Evolutionary conservation across 53 echinoderm and acorn worm species (phyloP).

Genomic region (Henricia sp.): DNA sequence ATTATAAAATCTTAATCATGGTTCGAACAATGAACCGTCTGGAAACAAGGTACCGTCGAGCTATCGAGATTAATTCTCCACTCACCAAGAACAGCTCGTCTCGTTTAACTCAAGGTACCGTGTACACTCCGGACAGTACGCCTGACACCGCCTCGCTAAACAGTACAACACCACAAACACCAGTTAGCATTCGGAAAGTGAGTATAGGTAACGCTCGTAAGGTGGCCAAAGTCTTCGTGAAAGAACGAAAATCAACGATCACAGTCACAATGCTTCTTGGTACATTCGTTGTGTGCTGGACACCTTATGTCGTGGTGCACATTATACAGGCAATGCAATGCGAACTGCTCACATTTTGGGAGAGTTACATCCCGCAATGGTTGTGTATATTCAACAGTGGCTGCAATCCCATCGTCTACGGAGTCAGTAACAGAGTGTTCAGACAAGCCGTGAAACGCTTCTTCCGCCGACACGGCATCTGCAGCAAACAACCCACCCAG

Average conservation of each 20-base stretch:
- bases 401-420: conserved; percentile 64
- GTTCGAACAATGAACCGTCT: conserved; percentile 9
- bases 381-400: conserved; percentile 63
- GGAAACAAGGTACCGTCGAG: conserved; percentile 12
- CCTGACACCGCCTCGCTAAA: no score
- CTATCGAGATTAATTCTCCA: conserved; percentile 18
- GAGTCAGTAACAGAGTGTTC: conserved; percentile 30
- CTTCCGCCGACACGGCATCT: conserved; percentile 24
- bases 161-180: background rate
- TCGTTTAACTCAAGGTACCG: background rate
- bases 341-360: conserved; percentile 19
- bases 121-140: conserved; percentile 3
- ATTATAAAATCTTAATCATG: conserved; percentile 36
- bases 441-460: conserved; percentile 26
- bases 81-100: conserved; percentile 8
- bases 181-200: conserved; percentile 8
- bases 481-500: background rate
- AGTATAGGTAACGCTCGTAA: conserved; percentile 45
- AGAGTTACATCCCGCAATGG: conserved; percentile 53
- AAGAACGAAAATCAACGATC: conserved; percentile 43
- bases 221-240: conserved; percentile 36
- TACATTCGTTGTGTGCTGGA: conserved; percentile 56
- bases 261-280: conserved; percentile 56
- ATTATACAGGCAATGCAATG: conserved; percentile 23
- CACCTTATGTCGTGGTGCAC: conserved; percentile 30